Evolutionary conservation across 2,888 invertebrate genomes (phyloP), one percentile per base, ranked within the genome.

Genomic region (Xestoiulus laeticollis): DNA sequence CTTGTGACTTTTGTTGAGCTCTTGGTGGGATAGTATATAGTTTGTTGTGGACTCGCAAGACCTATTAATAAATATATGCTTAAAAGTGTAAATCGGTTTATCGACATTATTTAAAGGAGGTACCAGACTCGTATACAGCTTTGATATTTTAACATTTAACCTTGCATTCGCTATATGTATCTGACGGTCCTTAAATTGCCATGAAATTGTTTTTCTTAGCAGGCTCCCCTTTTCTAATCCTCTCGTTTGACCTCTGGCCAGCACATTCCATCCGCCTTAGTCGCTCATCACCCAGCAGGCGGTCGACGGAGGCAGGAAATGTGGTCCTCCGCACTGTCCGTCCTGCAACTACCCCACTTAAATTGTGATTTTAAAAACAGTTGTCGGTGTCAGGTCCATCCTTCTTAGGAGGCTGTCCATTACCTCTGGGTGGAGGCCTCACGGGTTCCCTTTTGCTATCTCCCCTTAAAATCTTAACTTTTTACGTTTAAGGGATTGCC

Each of bases 251-350:
- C 59, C 59, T 59, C 59, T 59, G 59, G 59, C 59, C 59, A n/a
- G 59, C 59, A 59, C 59, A 59, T 59, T 59, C 59, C 59, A 59
- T n/a, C 59, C 59, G 59, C 59, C 59, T 59, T 59, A 59, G 59
- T 59, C 59, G 59, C 59, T 59, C 59, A 59, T 59, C 59, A 59
- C 59, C 59, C 59, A 59, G 59, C 59, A n/a, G 59, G 59, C n/a
- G 59, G 19, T n/a, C 59, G 19, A 59, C 59, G 59, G 59, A 22
- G 59, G 59, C 59, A 59, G 59, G 59, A 59, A 59, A 59, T 59
- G 59, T n/a, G 59, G 59, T 59, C 59, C 59, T 59, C 59, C 59
- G 59, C 59, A 59, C 19, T 59, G 59, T 59, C 59, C 59, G n/a
- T 59, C 59, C n/a, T 22, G 19, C 19, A 59, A n/a, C 59, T 19